phyloP scores from a whole-genome alignment of 2,113 vertebrate genomes.

The Prunella himalayana region DNA sequence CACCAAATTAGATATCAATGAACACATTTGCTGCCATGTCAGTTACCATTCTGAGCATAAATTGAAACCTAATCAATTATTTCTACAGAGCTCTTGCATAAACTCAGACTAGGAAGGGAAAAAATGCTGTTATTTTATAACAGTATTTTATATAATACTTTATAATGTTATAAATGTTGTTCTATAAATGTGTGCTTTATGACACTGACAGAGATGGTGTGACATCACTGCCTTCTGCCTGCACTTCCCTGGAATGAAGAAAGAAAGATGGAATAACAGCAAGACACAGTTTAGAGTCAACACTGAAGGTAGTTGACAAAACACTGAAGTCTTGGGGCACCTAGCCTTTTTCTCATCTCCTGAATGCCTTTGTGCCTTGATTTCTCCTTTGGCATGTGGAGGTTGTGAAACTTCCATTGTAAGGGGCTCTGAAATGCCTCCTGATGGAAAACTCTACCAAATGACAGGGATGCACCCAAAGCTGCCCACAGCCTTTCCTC shows the following conservation, averaged over 20 bases:
- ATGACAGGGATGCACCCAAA: neutral
- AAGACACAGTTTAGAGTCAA: neutral
- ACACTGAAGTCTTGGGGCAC: neutral
- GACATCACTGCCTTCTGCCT: neutral
- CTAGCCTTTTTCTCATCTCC: neutral
- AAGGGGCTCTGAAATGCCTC: neutral
- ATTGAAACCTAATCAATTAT: slow-evolving; percentile 29
- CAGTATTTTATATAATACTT: neutral
- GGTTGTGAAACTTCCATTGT: too few species aligned
- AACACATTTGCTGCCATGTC: neutral
- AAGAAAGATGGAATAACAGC: neutral
- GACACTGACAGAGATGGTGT: neutral
- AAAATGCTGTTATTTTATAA: neutral
- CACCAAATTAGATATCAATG: slow-evolving; percentile 37
- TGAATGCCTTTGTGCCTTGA: neutral
- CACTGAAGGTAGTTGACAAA: neutral
- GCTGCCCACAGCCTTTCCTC: neutral
- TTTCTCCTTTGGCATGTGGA: neutral
- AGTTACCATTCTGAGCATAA: neutral
- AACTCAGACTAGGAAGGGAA: neutral
- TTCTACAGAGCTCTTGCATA: neutral
- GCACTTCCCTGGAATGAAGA: neutral
- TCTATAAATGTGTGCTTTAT: neutral
- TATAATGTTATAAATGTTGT: neutral
- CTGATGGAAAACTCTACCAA: neutral